Evolutionary conservation across 1,140 invertebrate genomes (phyloP), one percentile per base, ranked within the genome.

Genomic region (Camponotus floridanus): DNA sequence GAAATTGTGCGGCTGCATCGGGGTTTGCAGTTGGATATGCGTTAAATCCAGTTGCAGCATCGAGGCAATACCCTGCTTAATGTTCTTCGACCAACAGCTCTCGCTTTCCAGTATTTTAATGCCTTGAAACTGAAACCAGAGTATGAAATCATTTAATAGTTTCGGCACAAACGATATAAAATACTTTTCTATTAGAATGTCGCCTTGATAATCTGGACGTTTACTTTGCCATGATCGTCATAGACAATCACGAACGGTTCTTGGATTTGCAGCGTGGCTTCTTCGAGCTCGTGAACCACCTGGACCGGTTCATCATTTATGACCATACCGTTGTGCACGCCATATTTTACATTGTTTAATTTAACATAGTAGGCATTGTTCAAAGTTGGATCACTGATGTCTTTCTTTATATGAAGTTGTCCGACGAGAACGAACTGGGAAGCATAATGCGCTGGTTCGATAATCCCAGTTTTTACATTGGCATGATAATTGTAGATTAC

Each of bases 401-500:
- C 88, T 13, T 90, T 91, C 78, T 91, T 91, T 0, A 95, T 6
- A 15, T 94, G 87, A 7, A 95, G 67, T 45, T 89, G 78, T 67
- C 93, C 94, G n/a, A 92, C 59, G 3, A 95, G 87, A 0, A 80
- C 64, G 62, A 94, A 94, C 45, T 93, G 87, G 0, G 95, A 95
- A 5, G 90, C 91, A 71, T 91, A 94, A 9, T 91, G 39, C n/a
- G 73, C 76, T 26, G 95, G 94, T 7, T 94, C 85, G 31, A 93
- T 81, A 26, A 91, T 91, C 18, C 93, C 95, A 33, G 92, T 88
- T 61, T 93, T 93, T 13, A 94, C 88, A 33, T 92, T 90, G 21
- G 91, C 93, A 31, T 90, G 84, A 76, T 95, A 95, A 55, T 94
- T 91, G 87, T 95, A 95, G 18, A 93, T 83, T 1, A 94, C 48